These are phyloP conservation scores for Diachasma alloeum DNA, from an alignment of 1,140 invertebrate species.

Conservation along the genomic window DNA sequence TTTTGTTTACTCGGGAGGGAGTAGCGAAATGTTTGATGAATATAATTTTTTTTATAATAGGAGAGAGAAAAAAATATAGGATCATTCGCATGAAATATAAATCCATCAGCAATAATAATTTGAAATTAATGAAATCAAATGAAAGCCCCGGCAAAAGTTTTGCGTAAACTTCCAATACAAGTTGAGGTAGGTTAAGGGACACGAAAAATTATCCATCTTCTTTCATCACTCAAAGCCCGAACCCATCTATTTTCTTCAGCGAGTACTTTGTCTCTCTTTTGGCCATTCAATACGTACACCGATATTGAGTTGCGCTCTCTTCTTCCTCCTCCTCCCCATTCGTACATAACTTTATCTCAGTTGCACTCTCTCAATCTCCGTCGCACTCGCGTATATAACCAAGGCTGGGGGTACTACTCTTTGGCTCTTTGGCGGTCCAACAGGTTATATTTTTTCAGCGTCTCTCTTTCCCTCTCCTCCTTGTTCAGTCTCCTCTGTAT, in stretches of 20 bases:
- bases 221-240: constrained; percentile 8
- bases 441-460: constrained; percentile 63
- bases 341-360: background rate
- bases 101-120: background rate
- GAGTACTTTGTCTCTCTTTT: constrained; percentile 15
- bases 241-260: constrained; percentile 19
- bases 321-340: constrained; percentile 36
- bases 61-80: too few relatives aligned
- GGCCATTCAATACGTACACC: constrained; percentile 10
- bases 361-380: constrained; percentile 16
- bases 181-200: constrained; percentile 61
- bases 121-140: constrained; percentile 52
- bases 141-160: constrained; percentile 53
- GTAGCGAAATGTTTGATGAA: too few relatives aligned
- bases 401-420: background rate
- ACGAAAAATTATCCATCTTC: constrained; percentile 31
- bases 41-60: too few relatives aligned
- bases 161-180: constrained; percentile 36
- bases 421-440: constrained; percentile 60
- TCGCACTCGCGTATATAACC: constrained; percentile 27
- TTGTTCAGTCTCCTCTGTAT: constrained; percentile 5
- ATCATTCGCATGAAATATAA: too few relatives aligned
- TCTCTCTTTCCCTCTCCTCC: constrained; percentile 27
- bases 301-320: constrained; percentile 41
- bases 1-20: background rate